Base-by-base conservation (phyloP, 2,113 vertebrate species). In the Macrotus californicus region DNA sequence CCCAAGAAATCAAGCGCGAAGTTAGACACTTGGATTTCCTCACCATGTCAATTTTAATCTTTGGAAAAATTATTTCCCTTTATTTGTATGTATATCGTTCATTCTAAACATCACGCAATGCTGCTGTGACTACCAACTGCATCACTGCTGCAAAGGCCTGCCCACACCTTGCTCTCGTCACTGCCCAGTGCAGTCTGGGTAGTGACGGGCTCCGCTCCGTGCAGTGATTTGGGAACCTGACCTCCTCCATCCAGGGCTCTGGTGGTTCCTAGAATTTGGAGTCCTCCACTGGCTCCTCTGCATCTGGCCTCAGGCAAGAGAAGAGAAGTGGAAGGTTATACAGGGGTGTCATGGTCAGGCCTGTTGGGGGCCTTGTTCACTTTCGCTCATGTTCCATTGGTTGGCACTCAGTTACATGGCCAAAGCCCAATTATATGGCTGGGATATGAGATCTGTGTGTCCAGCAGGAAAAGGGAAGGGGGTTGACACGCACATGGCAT, bases 21-120 rank as follows among this genome's bases (percentile, higher is more conserved):
- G n/a, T 82, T 46, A 48, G 67, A 14, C 7, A 24, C 64, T 77
- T 59, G 29, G 11, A 29, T 86, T 89, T 75, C 39, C 93, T 91
- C 19, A 19, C 31, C 61, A 48, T n/a, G 48, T 85, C 69, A 46
- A 56, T 59, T 64, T 79, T 39, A 87, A 8, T 91, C 54, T 93
- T 96, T 48, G 75, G 77, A 26, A 96, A 79, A 89, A 87, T 69
- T 77, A 43, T 73, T 89, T 92, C 80, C 73, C n/a, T 67, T 5
- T 48, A 14, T 61, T 94, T 97, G 85, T 83, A 75, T 80, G 61
- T 76, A 1, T 26, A 39, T 56, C 2, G 31, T 56, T 89, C 8
- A 41, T 87, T 86, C 41, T 92, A 76, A 14, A 59, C 82, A 61
- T 76, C 70, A 80, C 43, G 15, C 48, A 12, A 46, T 67, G 72